Evolutionary conservation across 2,888 invertebrate genomes (phyloP).

Genomic region (Iphiclides podalirius): DNA sequence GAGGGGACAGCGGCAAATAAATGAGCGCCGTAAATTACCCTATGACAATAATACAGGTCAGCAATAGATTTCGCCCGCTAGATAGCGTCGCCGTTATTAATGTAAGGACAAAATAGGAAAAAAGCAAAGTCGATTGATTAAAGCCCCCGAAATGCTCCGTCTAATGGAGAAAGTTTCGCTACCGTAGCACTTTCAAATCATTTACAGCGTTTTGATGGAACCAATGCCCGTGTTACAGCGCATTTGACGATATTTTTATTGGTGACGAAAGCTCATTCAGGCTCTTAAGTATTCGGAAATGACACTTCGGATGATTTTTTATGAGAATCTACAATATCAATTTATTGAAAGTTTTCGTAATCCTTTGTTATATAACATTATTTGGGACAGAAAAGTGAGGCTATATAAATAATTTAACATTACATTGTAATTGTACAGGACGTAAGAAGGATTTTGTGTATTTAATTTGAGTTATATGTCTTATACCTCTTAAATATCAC

Average conservation of each 20-base stretch:
- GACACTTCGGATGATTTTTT: background rate
- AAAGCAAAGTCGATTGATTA: slow-evolving; percentile 56
- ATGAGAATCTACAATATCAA: background rate
- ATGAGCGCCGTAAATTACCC: slow-evolving; percentile 77
- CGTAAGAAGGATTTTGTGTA: no score
- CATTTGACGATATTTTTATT: slow-evolving; percentile 25
- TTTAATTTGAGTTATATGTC: no score
- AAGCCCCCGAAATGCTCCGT: slow-evolving; percentile 53
- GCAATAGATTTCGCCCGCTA: slow-evolving; percentile 73
- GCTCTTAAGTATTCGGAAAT: background rate
- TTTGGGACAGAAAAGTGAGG: no score
- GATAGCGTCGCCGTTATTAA: slow-evolving; percentile 74
- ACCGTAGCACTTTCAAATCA: slow-evolving; percentile 34
- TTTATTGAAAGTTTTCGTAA: background rate
- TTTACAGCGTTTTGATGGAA: slow-evolving; percentile 31
- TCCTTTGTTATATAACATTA: background rate
- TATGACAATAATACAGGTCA: slow-evolving; percentile 81
- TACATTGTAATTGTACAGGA: no score
- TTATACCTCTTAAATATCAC: no score
- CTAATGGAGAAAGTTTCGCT: slow-evolving; percentile 50
- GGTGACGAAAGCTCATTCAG: background rate
- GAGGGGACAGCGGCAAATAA: slow-evolving; percentile 76
- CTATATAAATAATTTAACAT: no score
- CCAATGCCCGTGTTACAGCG: slow-evolving; percentile 26
- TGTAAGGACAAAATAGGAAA: slow-evolving; percentile 75